Base-by-base conservation (phyloP, 2,113 vertebrate genomes). In the Rhodinocichla rosea region DNA sequence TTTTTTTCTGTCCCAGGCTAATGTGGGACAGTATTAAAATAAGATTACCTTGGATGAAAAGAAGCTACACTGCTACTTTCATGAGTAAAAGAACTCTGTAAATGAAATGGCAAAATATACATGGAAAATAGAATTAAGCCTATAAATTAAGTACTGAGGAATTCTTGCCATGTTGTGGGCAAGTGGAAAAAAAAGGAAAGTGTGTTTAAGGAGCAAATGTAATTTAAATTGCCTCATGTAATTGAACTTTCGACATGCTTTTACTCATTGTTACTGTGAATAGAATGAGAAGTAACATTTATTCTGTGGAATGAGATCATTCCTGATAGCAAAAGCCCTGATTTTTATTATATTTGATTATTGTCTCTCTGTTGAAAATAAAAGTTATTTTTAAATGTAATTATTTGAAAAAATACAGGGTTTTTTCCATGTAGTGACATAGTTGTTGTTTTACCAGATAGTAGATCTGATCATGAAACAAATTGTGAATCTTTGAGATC, bases 91-190 rank as follows among this genome's bases (percentile, higher is more conserved):
- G 3, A 85, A 42, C 35, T 55, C n/a, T 63, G 30, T 87, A 85
- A 91, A 91, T 80, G 10, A 83, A 85, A 71, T 52, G n/a, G 45
- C 90, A 68, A 94, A 95, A 90, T 93, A 92, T 57, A 74, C 37
- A 63, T 37, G 23, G n/a, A 30, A 78, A 88, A 70, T n/a, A 64
- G 33, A 74, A 80, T 74, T 28, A 80, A 82, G 23, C 21, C 26
- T 76, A n/a, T 73, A 87, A 87, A 65, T n/a, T 39, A 94, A 83
- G 50, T 42, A 45, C 33, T 69, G 32, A 60, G 49, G 35, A 67
- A n/a, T 67, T 82, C 62, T 94, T 91, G 60, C 55, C 2, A 14
- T 45, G 57, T 81, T 62, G 26, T 55, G 32, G 59, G 35, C 47
- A 86, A 79, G 40, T 65, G 18, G 33, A 78, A 83, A 65, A 30